Conservation (phyloP, 2,797 vertebrate genomes). For the Paguma larvata region DNA sequence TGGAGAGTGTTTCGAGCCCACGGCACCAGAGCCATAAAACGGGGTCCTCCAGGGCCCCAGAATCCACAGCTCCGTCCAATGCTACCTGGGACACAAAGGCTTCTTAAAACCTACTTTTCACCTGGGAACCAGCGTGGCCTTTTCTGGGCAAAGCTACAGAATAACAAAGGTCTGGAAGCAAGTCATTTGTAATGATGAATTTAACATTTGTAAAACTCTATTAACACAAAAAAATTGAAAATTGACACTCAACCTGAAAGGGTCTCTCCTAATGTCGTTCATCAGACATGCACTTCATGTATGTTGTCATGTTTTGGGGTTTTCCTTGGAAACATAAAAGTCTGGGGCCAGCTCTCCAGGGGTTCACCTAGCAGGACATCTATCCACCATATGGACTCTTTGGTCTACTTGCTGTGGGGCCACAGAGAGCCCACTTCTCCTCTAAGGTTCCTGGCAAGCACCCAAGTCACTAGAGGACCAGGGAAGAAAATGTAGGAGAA, state of each 20-base stretch:
- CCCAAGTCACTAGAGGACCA: background rate
- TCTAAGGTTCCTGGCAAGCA: background rate
- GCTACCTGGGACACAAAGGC: background rate
- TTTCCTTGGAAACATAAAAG: background rate
- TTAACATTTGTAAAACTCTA: background rate
- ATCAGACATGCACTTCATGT: background rate
- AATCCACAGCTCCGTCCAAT: background rate
- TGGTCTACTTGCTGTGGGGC: background rate
- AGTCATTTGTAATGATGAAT: slow-evolving; percentile 3
- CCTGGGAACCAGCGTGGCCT: background rate
- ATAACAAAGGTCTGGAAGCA: background rate
- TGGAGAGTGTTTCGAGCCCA: background rate
- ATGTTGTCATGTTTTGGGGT: background rate
- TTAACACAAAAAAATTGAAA: background rate
- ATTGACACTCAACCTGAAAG: background rate
- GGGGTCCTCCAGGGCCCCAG: background rate
- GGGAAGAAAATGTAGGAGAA: background rate
- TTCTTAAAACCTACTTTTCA: background rate
- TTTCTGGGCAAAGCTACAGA: background rate
- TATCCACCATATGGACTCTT: background rate
- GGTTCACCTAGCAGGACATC: background rate
- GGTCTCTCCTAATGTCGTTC: background rate
- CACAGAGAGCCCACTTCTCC: background rate
- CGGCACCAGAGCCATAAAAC: background rate
- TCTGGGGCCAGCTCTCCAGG: background rate